Conservation (phyloP, 2,113 vertebrate species). For the Pseudonaja textilis region DNA sequence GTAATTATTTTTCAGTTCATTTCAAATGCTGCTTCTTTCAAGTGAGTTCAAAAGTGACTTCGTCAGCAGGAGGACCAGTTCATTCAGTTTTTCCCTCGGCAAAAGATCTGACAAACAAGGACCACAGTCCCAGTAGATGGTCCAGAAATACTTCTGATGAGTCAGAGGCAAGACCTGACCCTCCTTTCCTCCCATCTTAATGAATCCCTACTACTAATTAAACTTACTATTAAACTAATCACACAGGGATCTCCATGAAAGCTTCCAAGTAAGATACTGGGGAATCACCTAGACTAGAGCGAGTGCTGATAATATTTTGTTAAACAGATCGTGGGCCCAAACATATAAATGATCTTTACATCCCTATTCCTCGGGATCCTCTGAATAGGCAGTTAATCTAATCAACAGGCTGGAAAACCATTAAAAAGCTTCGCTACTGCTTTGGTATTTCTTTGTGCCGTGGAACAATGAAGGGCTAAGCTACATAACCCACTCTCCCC, state of each 20-base stretch:
- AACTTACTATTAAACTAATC: neutral
- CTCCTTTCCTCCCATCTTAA: neutral
- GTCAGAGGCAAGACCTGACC: neutral
- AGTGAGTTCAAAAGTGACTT: neutral
- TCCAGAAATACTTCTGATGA: neutral
- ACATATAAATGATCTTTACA: neutral
- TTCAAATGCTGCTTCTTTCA: neutral
- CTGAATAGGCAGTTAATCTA: neutral
- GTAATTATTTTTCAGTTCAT: neutral
- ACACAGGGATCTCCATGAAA: neutral
- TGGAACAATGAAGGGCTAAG: neutral
- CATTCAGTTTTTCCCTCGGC: neutral
- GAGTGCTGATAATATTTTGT: neutral
- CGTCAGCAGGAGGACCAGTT: neutral
- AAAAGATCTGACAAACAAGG: neutral
- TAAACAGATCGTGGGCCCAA: neutral
- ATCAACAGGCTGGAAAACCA: neutral
- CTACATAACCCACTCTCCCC: neutral
- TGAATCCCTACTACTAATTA: neutral
- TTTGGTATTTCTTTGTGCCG: neutral
- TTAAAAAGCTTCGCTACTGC: neutral
- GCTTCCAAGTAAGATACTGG: neutral
- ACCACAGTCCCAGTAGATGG: neutral
- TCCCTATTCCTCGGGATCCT: neutral
- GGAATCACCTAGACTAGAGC: neutral